phyloP scores from a whole-genome alignment of 2,888 invertebrate genomes.

The Sarcophaga caerulescens region DNA sequence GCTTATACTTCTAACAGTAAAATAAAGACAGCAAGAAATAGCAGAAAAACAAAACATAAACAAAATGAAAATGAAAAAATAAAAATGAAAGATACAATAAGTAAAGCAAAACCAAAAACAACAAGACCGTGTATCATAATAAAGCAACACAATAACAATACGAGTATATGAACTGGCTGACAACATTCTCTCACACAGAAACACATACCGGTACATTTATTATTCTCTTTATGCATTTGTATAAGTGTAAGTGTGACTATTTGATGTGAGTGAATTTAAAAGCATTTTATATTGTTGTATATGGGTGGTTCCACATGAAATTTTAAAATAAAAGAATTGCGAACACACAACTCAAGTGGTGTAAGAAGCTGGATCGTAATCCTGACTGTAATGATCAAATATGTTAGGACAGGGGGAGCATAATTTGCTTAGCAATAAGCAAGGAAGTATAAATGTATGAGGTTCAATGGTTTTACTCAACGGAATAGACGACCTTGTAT shows the following conservation, averaged over 20 bases:
- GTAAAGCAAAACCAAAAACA: neutral
- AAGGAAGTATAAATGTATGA: too few relatives aligned
- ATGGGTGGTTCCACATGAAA: neutral
- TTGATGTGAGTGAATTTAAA: neutral
- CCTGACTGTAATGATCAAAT: too few relatives aligned
- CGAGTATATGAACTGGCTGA: neutral
- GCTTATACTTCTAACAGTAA: constrained; percentile 23
- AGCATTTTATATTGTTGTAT: neutral
- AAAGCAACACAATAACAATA: constrained; percentile 10
- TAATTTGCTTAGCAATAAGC: too few relatives aligned
- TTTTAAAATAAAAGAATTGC: too few relatives aligned
- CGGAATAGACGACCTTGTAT: too few relatives aligned
- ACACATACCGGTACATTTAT: neutral
- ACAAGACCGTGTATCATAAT: neutral
- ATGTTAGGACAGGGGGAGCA: too few relatives aligned
- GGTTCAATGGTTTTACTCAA: too few relatives aligned
- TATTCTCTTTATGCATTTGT: neutral
- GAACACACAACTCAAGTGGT: too few relatives aligned
- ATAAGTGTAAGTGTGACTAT: neutral
- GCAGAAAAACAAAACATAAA: constrained; percentile 15
- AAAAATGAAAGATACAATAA: neutral
- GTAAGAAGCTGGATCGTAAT: too few relatives aligned
- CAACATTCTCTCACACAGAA: neutral
- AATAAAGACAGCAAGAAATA: neutral
- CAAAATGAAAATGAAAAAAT: neutral